Conservation (phyloP, 2,113 vertebrate species). For the Oreotrochilus melanogaster region DNA sequence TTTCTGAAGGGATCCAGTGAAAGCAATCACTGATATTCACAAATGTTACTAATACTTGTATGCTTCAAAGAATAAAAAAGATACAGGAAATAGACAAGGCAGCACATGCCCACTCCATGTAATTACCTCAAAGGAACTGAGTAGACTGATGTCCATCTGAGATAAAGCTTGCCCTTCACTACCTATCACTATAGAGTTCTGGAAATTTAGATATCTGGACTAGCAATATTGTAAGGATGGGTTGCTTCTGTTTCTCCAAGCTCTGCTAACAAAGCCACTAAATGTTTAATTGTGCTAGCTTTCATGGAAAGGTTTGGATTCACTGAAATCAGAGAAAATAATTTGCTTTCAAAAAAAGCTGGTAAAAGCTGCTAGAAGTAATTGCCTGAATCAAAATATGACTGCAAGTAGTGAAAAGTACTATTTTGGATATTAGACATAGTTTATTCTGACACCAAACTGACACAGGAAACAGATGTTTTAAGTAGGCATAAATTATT, state of each 20-base stretch:
- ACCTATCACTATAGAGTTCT: not conserved
- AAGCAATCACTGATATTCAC: conserved; percentile 34
- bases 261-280: not conserved
- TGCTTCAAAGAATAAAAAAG: conserved; percentile 22
- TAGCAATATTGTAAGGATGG: not conserved
- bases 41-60: not conserved
- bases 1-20: not conserved
- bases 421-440: not conserved
- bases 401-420: not conserved
- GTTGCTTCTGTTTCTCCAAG: not conserved
- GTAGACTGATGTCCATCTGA: not conserved
- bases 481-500: not conserved
- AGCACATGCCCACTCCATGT: not conserved
- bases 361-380: not conserved
- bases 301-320: not conserved
- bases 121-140: not conserved
- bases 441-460: not conserved
- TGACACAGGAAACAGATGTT: not conserved
- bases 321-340: not conserved
- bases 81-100: not conserved
- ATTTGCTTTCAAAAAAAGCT: not conserved
- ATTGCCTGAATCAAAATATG: not conserved
- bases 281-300: not conserved
- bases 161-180: not conserved
- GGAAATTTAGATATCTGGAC: not conserved